Base-by-base conservation (phyloP, 2,888 invertebrate species). In the Spicauda simplicius region DNA sequence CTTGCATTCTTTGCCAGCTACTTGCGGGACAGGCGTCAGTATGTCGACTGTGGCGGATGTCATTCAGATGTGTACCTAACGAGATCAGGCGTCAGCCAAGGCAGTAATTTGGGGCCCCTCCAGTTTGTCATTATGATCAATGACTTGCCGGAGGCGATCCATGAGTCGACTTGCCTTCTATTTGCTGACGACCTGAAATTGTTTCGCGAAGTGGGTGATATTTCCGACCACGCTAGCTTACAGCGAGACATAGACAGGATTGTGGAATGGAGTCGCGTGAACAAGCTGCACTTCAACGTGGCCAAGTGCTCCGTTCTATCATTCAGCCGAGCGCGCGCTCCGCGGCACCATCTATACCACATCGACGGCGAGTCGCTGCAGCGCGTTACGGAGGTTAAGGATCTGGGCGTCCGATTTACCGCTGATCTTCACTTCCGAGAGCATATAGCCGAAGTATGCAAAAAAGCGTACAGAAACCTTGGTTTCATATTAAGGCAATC, bases 381-480 rank as follows among this genome's bases (percentile, higher is more conserved):
- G n/a, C 33, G 53, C n/a, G 53, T 53, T 5, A 53, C 33, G 0
- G 18, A 54, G 11, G 10, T 56, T 16, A 56, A 56, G 16, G 56
- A 56, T 56, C 33, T 56, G 16, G 56, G 56, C 14, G 56, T 68
- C 0, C 41, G 37, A 53, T 37, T 33, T 30, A 59, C 33, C 7
- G 16, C 50, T 4, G 48, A 68, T 19, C 53, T 70, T 11, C 25
- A 18, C 11, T 69, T 69, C 16, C 18, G 60, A 1, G 30, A 65
- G 0, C 68, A 69, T 48, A 64, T 70, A 30, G 16, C 11, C n/a
- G 30, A 52, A 20, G 25, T 68, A 10, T 69, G 68, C 19, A 69
- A 68, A 48, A 70, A n/a, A n/a, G n/a, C n/a, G n/a, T n/a, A n/a
- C n/a, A n/a, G n/a, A n/a, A n/a, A n/a, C n/a, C n/a, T n/a, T 30